Conservation (phyloP, 2,797 vertebrate species). For the Crotalus adamanteus region DNA sequence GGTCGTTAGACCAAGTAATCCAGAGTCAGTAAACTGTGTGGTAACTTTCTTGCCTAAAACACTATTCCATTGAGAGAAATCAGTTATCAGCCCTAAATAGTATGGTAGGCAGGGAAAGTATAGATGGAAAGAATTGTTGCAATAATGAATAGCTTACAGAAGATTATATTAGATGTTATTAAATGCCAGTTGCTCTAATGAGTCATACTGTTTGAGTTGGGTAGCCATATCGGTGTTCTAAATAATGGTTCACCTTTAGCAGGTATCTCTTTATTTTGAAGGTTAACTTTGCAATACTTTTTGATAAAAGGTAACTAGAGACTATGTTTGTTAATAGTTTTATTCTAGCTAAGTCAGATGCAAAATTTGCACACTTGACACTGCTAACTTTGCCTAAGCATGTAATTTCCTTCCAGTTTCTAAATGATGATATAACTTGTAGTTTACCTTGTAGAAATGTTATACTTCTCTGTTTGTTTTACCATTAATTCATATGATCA, state of each 20-base stretch:
- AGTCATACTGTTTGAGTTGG: neutral
- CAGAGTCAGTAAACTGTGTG: neutral
- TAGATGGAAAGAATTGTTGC: neutral
- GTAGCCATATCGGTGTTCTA: neutral
- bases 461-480: neutral
- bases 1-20: neutral
- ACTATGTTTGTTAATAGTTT: slow-evolving; percentile 14
- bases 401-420: neutral
- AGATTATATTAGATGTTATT: neutral
- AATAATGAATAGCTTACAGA: neutral
- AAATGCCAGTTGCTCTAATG: neutral
- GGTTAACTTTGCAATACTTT: neutral
- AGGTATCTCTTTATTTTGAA: neutral
- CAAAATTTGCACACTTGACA: neutral
- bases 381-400: neutral
- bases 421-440: neutral
- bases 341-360: neutral
- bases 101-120: neutral
- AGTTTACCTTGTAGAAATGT: neutral
- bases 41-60: neutral
- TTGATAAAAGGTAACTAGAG: slow-evolving; percentile 21
- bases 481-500: neutral
- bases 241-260: neutral
- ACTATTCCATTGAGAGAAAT: neutral
- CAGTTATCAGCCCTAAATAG: neutral